A percentile compares a stretch with the other conserved stretches of the same genome.
Conservation (phyloP, 2,797 vertebrate genomes). For the Galaxias olidus region DNA sequence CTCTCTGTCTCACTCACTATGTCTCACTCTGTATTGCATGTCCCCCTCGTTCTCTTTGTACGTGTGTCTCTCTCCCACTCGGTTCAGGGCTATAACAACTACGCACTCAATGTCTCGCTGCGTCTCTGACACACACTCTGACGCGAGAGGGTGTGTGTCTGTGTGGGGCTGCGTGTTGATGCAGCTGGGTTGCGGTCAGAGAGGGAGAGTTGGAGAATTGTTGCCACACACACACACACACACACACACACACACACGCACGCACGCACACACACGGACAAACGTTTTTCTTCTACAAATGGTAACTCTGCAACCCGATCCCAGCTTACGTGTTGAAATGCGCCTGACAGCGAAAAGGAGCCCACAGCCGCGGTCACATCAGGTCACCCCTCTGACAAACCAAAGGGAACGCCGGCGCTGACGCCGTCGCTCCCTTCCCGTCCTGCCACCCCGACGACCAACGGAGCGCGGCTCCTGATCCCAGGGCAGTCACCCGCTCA, state of each 20-base stretch:
- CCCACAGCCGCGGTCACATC: constrained; percentile 59
- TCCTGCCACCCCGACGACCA: constrained; percentile 40
- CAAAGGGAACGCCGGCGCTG: constrained; percentile 47
- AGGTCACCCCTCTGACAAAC: constrained; percentile 65
- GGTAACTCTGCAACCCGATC: constrained; percentile 22
- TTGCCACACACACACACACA: constrained; percentile 5
- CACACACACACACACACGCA: constrained; percentile 26
- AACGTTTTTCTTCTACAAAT: no score
- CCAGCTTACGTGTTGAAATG: constrained; percentile 47
- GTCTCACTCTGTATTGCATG: not conserved
- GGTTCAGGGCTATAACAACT: constrained; percentile 51
- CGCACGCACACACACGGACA: not conserved
- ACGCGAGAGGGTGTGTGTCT: constrained; percentile 25
- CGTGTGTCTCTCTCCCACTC: constrained; percentile 9
- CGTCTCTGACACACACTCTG: not conserved
- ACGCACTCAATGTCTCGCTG: constrained; percentile 50
- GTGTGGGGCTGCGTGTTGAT: constrained; percentile 45
- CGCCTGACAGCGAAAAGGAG: constrained; percentile 60
- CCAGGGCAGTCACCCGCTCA: no score
- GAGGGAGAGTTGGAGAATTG: constrained; percentile 54
- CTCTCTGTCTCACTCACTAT: constrained; percentile 26
- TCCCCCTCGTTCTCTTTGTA: constrained; percentile 33
- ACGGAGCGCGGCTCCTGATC: no score
- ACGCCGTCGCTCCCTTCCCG: constrained; percentile 60
- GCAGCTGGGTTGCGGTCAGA: constrained; percentile 63